phyloP scores from a whole-genome alignment of 2,113 vertebrate species.

The Acrocephalus arundinaceus region DNA sequence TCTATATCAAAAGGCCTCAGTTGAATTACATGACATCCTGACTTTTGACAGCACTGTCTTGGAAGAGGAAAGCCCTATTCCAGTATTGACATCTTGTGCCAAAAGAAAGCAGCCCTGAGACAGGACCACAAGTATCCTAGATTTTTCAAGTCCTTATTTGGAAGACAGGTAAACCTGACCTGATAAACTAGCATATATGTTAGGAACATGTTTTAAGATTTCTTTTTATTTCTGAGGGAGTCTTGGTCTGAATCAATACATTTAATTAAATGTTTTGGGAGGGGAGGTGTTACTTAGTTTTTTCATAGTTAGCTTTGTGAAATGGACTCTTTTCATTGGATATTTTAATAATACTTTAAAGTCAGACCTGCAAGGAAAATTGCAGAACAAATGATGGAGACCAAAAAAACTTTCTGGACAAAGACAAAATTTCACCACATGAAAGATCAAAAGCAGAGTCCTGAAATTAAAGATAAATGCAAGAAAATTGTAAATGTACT shows the following conservation, averaged over 20 bases:
- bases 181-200: not conserved
- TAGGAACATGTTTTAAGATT: not conserved
- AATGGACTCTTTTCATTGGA: not conserved
- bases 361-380: not conserved
- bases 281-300: accelerated
- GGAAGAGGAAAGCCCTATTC: not conserved
- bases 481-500: not conserved
- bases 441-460: not conserved
- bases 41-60: not conserved
- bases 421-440: not conserved
- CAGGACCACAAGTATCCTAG: not conserved
- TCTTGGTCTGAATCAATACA: not conserved
- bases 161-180: not conserved
- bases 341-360: not conserved
- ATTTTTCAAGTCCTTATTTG: not conserved
- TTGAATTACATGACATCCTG: not conserved
- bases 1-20: not conserved
- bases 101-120: not conserved
- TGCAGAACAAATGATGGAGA: not conserved
- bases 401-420: not conserved
- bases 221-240: not conserved
- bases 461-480: not conserved
- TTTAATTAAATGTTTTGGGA: not conserved
- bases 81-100: not conserved
- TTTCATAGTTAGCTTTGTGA: not conserved